Evolutionary conservation across 2,113 vertebrate genomes (phyloP), one percentile per base, ranked within the genome.

Genomic region (Colaptes auratus): DNA sequence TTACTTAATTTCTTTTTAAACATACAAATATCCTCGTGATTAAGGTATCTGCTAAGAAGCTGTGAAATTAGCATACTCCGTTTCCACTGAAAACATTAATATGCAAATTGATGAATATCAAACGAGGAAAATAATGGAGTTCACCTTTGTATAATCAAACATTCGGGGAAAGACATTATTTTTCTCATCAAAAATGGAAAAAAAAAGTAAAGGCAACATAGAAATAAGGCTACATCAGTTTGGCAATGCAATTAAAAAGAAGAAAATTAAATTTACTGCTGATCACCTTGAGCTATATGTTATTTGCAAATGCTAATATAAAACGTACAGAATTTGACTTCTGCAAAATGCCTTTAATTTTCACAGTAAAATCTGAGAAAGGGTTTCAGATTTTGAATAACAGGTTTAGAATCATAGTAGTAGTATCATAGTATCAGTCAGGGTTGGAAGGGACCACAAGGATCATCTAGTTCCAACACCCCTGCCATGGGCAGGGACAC

Each of bases 71-170:
- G 88, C 91, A 92, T 97, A 95, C 78, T 91, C 86, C 53, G 48
- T 81, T 92, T 88, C 85, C 69, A 83, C 2, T 78, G 88, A 83
- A 93, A 94, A 95, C 65, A 96, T 95, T 96, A 93, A 84, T 44
- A 95, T 96, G 93, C 82, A 95, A 95, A 95, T 91, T 93, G 69
- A 86, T 92, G 94, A 95, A 91, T 91, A 93, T 67, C 72, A 88
- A 88, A 88, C 3, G 12, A 84, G 92, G 75, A 93, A 59, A 93
- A 92, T 89, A 95, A 95, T 75, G 58, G 85, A 75, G 79, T 95
- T 96, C 94, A 95, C 93, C 95, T 95, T 95, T 72, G 75, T 74
- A 60, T 89, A 95, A 97, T 95, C 85, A 93, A 93, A 93, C 79
- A 89, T 88, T 80, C 75, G 64, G 52, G 35, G 30, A 95, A 93